phyloP scores from a whole-genome alignment of 2,888 invertebrate genomes.

The Trichopria drosophilae region DNA sequence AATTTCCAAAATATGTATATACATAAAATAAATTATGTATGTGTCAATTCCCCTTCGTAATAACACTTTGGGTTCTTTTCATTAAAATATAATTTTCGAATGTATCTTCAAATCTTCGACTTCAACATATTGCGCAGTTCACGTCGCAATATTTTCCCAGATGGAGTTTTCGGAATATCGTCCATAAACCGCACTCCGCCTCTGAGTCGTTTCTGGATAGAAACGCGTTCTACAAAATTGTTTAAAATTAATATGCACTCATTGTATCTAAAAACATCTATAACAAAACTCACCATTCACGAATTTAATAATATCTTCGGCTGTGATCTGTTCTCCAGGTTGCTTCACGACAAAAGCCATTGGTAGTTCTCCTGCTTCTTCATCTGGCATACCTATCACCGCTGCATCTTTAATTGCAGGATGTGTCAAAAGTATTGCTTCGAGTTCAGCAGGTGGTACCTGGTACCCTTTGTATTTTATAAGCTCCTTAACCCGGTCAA shows the following conservation, averaged over 20 bases:
- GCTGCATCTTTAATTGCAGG: slow-evolving; percentile 76
- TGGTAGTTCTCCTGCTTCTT: slow-evolving; percentile 74
- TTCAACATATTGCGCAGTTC: slow-evolving; percentile 61
- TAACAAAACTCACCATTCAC: slow-evolving; percentile 46
- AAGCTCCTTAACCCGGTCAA: slow-evolving; percentile 84
- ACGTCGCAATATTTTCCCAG: slow-evolving; percentile 77
- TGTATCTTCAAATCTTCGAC: slow-evolving; percentile 1
- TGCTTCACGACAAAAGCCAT: slow-evolving; percentile 73
- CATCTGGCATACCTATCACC: slow-evolving; percentile 77
- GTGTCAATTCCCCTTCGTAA: too few relatives aligned
- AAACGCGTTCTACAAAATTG: slow-evolving; percentile 63
- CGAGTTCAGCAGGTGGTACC: slow-evolving; percentile 86
- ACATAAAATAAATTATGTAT: too few relatives aligned
- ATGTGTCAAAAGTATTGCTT: slow-evolving; percentile 75
- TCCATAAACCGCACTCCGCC: slow-evolving; percentile 74
- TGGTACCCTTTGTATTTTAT: slow-evolving; percentile 88
- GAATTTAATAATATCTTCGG: slow-evolving; percentile 62
- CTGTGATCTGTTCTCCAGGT: slow-evolving; percentile 60
- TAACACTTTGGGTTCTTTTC: too few relatives aligned
- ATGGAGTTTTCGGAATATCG: slow-evolving; percentile 76
- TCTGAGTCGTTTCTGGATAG: slow-evolving; percentile 72
- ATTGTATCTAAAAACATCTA: not conserved
- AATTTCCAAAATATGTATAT: too few relatives aligned
- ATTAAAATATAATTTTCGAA: too few relatives aligned
- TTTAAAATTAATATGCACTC: too few relatives aligned